These are phyloP conservation scores for Lutjanus erythropterus DNA, from an alignment of 2,113 vertebrate species.

Conservation along the genomic window DNA sequence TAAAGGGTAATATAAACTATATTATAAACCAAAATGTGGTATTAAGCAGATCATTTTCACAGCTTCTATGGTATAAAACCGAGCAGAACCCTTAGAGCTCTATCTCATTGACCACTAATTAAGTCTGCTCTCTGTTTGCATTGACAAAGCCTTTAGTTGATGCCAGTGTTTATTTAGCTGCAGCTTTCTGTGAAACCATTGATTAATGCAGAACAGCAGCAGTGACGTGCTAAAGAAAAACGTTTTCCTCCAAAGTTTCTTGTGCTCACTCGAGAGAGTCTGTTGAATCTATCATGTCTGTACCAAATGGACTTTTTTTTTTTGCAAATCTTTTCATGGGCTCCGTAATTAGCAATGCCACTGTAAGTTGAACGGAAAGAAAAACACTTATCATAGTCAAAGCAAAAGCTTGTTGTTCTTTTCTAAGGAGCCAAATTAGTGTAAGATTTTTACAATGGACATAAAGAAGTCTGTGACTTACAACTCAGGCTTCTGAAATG, in stretches of 20 bases:
- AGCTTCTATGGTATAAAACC: not conserved
- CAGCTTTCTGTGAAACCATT: slow-evolving; percentile 17
- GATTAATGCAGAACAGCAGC: not conserved
- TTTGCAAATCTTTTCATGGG: not conserved
- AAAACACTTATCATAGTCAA: not conserved
- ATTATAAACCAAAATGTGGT: not conserved
- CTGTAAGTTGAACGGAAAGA: not conserved
- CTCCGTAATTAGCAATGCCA: not conserved
- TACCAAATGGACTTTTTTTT: not conserved
- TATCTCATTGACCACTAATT: slow-evolving; percentile 4
- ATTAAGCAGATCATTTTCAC: not conserved
- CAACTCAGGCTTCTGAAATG: not conserved
- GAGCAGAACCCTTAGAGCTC: not conserved
- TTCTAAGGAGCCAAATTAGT: not conserved
- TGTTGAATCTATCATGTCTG: not conserved
- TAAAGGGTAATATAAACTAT: not conserved
- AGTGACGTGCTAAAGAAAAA: not conserved
- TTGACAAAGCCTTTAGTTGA: not conserved
- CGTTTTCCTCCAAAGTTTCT: not conserved
- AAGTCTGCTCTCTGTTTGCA: slow-evolving; percentile 1
- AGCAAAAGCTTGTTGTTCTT: not conserved
- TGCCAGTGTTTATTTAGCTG: slow-evolving; percentile 19
- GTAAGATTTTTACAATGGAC: not conserved
- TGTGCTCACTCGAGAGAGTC: not conserved
- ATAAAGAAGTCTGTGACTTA: not conserved